Percentiles rank a stretch among this genome's conserved stretches.
Conservation (phyloP, 1,140 invertebrate species). For the Zaprionus ornatus region DNA sequence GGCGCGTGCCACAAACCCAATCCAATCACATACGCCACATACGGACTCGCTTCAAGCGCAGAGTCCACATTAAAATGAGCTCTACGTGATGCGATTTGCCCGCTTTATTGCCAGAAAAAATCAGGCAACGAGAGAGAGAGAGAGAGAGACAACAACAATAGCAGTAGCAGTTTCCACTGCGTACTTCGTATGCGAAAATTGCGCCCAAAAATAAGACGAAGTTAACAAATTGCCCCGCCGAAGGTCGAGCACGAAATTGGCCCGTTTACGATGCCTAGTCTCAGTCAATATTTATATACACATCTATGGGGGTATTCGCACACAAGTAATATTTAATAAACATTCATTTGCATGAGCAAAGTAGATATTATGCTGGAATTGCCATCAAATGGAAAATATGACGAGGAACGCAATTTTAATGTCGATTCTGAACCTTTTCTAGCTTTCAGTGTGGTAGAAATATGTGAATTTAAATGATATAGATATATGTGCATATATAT, state of each 20-base stretch:
- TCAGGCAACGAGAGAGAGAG: neutral
- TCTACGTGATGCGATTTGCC: constrained; percentile 48
- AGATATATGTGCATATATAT: neutral
- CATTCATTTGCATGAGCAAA: constrained; percentile 2
- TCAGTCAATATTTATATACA: neutral
- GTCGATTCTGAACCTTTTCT: neutral
- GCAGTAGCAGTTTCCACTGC: neutral
- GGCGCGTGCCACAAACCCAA: neutral
- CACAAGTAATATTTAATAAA: neutral
- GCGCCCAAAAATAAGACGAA: constrained; percentile 9
- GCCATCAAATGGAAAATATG: neutral
- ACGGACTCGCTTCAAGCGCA: neutral
- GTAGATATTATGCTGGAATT: constrained; percentile 1
- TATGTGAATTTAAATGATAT: neutral
- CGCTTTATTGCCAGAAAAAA: constrained; percentile 21
- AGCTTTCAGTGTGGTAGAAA: neutral
- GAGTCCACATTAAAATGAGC: constrained; percentile 29
- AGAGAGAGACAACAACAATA: neutral
- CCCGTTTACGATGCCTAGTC: neutral
- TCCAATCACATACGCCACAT: constrained; percentile 3
- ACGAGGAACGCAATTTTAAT: neutral
- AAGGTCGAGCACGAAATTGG: neutral
- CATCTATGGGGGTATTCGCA: neutral
- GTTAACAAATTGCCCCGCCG: constrained; percentile 17
- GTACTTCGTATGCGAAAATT: constrained; percentile 25